These are phyloP conservation scores for Zelostemma sp. DNA, from an alignment of 1,140 invertebrate genomes.

Conservation along the genomic window DNA sequence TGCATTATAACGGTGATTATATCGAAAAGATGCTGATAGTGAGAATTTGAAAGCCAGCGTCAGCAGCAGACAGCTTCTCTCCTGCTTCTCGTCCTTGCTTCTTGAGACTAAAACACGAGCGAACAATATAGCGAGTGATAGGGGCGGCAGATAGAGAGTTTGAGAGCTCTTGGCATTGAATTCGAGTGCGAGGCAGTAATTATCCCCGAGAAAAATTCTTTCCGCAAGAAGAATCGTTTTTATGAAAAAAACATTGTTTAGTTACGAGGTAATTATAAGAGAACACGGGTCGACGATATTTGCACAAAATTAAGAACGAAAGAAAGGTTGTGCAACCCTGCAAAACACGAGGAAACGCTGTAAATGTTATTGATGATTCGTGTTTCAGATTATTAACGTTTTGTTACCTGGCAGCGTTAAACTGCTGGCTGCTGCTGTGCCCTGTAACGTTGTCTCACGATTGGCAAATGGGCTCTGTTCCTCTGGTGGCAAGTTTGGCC, in stretches of 20 bases:
- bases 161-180: constrained; percentile 24
- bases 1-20: constrained; percentile 59
- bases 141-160: constrained; percentile 12
- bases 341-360: too few species aligned
- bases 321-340: too few species aligned
- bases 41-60: constrained; percentile 56
- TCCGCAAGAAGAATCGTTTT: too few species aligned
- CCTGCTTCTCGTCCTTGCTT: constrained; percentile 15
- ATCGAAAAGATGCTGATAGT: constrained; percentile 61
- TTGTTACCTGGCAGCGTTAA: constrained; percentile 84
- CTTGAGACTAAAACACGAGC: constrained; percentile 32
- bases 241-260: constrained; percentile 3
- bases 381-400: constrained; percentile 79
- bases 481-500: constrained; percentile 77
- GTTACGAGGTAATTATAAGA: neutral
- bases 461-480: constrained; percentile 90
- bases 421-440: constrained; percentile 84
- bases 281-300: too few species aligned
- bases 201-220: too few species aligned
- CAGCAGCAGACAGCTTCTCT: constrained; percentile 51
- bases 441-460: constrained; percentile 84
- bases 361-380: constrained; percentile 8
- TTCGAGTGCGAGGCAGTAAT: constrained; percentile 30
- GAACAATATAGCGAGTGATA: constrained; percentile 34
- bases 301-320: too few species aligned